phyloP scores from a whole-genome alignment of 2,888 invertebrate species.

The Drosophila imparisetae region DNA sequence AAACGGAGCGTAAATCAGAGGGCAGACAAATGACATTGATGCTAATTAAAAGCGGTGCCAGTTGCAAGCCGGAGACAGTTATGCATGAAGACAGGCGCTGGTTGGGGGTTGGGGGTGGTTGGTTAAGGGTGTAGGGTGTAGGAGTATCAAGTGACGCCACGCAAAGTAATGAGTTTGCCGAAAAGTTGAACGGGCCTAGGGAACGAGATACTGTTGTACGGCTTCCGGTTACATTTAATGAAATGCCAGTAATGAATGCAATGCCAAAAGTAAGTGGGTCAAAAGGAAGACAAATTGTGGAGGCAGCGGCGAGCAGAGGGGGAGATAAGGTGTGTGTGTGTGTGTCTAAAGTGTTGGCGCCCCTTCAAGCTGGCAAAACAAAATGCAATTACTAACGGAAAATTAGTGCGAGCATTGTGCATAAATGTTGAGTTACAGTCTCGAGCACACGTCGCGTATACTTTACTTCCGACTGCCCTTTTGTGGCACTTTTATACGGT shows the following conservation, averaged over 20 bases:
- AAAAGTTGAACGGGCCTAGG: slow-evolving; percentile 26
- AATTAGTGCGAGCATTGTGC: slow-evolving; percentile 68
- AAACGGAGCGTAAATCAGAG: slow-evolving; percentile 38
- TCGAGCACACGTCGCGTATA: slow-evolving; percentile 63
- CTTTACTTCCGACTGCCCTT: slow-evolving; percentile 65
- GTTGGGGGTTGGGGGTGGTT: neutral
- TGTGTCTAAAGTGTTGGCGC: slow-evolving; percentile 2
- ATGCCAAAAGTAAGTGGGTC: slow-evolving; percentile 8
- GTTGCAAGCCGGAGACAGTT: slow-evolving; percentile 28
- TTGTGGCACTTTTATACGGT: slow-evolving; percentile 30
- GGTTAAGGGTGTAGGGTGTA: neutral
- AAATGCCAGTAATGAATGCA: slow-evolving; percentile 42
- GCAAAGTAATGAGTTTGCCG: slow-evolving; percentile 46
- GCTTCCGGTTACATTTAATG: slow-evolving; percentile 61
- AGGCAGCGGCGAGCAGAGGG: neutral
- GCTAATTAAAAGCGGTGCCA: slow-evolving; percentile 73
- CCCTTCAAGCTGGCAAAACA: slow-evolving; percentile 21
- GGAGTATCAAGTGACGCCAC: slow-evolving; percentile 34
- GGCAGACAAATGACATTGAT: slow-evolving; percentile 70
- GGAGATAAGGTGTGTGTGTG: slow-evolving; percentile 3
- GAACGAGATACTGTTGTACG: neutral
- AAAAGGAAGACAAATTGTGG: neutral
- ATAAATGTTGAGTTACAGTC: slow-evolving; percentile 34
- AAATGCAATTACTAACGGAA: slow-evolving; percentile 80
- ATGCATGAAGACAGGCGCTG: neutral